Conservation (phyloP, 2,888 invertebrate species). For the Eulithis testata region DNA sequence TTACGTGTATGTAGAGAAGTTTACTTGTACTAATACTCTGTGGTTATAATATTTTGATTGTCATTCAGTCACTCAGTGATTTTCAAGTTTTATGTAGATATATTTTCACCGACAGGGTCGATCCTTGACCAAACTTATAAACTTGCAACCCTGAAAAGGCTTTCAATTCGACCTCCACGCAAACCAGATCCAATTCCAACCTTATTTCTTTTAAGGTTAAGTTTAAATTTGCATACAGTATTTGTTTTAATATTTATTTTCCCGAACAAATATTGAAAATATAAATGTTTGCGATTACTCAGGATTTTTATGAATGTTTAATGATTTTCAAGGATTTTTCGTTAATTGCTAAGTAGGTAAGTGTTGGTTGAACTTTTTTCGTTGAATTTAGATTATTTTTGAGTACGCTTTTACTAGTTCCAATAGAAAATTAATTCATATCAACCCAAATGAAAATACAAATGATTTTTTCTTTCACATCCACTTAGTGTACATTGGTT, state of each 20-base stretch:
- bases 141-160: conserved; percentile 39
- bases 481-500: no score
- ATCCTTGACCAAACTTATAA: conserved; percentile 40
- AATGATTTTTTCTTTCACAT: no score
- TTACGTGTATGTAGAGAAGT: no score
- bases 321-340: conserved; percentile 45
- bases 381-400: background rate
- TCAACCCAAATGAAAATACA: no score
- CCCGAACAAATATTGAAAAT: conserved; percentile 49
- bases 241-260: conserved; percentile 23
- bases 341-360: conserved; percentile 31
- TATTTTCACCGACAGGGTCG: conserved; percentile 29
- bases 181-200: conserved; percentile 2
- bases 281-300: conserved; percentile 52
- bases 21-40: no score
- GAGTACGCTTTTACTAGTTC: no score
- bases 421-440: no score
- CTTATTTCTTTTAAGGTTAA: background rate
- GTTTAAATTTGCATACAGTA: conserved; percentile 11
- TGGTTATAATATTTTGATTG: background rate
- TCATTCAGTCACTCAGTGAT: background rate
- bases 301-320: conserved; percentile 51
- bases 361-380: conserved; percentile 5
- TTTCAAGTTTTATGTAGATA: background rate
- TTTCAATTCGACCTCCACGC: conserved; percentile 32